phyloP scores from a whole-genome alignment of 2,113 vertebrate genomes.

The Philantomba maxwellii region DNA sequence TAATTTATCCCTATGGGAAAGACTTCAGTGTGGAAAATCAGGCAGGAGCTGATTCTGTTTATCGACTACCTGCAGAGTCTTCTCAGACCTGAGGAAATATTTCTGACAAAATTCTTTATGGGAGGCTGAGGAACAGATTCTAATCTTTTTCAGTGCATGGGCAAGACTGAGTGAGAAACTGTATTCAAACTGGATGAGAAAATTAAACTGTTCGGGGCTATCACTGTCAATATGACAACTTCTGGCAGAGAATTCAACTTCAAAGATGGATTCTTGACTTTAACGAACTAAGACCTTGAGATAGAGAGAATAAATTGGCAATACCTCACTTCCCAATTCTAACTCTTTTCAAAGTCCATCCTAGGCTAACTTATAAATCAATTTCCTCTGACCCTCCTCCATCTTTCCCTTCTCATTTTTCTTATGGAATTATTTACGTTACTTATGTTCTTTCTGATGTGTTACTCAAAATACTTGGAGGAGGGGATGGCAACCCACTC shows the following conservation, averaged over 20 bases:
- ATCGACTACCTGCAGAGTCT: background rate
- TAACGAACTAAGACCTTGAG: background rate
- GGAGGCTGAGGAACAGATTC: background rate
- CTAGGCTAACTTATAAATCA: background rate
- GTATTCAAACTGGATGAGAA: background rate
- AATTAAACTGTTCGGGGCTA: background rate
- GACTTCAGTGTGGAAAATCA: background rate
- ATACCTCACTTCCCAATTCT: background rate
- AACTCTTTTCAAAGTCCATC: background rate
- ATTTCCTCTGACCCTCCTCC: background rate
- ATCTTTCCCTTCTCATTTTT: background rate
- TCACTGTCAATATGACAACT: background rate
- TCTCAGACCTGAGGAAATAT: background rate
- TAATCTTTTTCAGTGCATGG: background rate
- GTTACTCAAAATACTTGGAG: background rate
- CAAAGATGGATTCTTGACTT: background rate
- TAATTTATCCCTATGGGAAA: background rate
- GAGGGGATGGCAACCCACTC: background rate
- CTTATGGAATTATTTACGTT: background rate
- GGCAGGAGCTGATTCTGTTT: background rate
- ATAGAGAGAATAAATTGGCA: background rate
- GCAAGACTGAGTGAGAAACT: background rate
- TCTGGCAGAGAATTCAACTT: background rate
- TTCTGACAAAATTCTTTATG: background rate
- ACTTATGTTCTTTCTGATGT: background rate